Evolutionary conservation across 2,797 vertebrate species (phyloP), one percentile per base, ranked within the genome.

Genomic region (Melanotaenia maccullochi): DNA sequence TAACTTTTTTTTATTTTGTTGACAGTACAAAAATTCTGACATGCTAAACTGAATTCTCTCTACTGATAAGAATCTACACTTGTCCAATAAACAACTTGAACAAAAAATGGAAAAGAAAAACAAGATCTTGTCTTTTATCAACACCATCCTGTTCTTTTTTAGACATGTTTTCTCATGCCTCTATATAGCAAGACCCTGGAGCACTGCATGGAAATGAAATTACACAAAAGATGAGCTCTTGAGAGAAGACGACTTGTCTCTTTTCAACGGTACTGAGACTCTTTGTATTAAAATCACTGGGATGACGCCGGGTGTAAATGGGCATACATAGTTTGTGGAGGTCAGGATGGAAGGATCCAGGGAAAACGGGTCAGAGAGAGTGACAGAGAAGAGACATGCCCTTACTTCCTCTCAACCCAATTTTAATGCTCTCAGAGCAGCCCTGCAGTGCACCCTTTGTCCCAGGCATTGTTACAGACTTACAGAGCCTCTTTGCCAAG

Each of bases 401-500:
- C 76, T 70, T 77, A 87, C 85, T 91, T 92, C 85, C 83, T 86
- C 71, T 85, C 71, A 58, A 22, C 71, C 73, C 57, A 51, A 70
- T 88, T 89, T 83, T 86, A 87, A 90, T 72, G 75, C 80, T 84
- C 58, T 64, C 72, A 71, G 71, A 89, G 90, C 77, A 67, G 76
- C 87, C 91, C 76, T 11, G 80, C 76, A 73, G 90, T 87, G 87
- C 82, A 82, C 73, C 78, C 90, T 93, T 93, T 93, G 90, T 92
- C 90, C 87, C 72, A 73, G 80, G 90, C 91, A 92, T 92, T 93
- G 90, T 93, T 78, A 82, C 65, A 9, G 76, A 87, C 91, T 93
- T 92, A 92, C 78, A 73, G 79, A 82, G 72, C 81, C 74, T 87
- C 84, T 83, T 82, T 89, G 85, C 89, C 87, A 82, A 84, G 89